Conservation (phyloP, 2,888 invertebrate species). For the Hydriomena furcata region DNA sequence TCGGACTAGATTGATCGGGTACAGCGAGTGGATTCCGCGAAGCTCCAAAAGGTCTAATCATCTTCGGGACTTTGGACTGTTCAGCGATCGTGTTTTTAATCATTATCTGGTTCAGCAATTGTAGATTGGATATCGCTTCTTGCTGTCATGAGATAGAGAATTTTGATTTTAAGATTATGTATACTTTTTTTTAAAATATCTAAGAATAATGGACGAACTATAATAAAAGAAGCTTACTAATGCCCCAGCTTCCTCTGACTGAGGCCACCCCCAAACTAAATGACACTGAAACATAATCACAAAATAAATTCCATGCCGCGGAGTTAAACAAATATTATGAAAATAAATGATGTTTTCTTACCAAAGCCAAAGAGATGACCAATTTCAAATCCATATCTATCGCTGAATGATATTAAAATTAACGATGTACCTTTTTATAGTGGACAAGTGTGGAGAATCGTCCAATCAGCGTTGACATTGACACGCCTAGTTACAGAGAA, state of each 20-base stretch:
- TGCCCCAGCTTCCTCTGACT: neutral
- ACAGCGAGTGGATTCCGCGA: too few relatives aligned
- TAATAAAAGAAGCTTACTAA: neutral
- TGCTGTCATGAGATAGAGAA: neutral
- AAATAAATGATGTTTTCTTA: neutral
- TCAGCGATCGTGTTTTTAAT: neutral
- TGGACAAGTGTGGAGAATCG: constrained; percentile 4
- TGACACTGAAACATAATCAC: neutral
- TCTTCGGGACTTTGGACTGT: too few relatives aligned
- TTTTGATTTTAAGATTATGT: too few relatives aligned
- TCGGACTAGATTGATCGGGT: too few relatives aligned
- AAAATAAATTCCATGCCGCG: neutral
- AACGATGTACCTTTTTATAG: constrained; percentile 2
- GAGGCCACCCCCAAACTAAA: neutral
- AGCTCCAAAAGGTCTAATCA: too few relatives aligned
- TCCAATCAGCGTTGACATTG: constrained; percentile 14
- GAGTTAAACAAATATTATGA: too few relatives aligned
- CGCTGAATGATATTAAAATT: neutral
- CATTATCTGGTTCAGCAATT: constrained; percentile 34
- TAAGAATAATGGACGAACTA: neutral
- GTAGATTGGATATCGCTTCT: constrained; percentile 29
- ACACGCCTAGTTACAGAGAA: constrained; percentile 9
- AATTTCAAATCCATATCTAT: constrained; percentile 4
- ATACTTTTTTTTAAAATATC: too few relatives aligned
- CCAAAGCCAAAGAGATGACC: constrained; percentile 14